phyloP scores from a whole-genome alignment of 1,140 invertebrate genomes.

The Drosophila simulans region DNA sequence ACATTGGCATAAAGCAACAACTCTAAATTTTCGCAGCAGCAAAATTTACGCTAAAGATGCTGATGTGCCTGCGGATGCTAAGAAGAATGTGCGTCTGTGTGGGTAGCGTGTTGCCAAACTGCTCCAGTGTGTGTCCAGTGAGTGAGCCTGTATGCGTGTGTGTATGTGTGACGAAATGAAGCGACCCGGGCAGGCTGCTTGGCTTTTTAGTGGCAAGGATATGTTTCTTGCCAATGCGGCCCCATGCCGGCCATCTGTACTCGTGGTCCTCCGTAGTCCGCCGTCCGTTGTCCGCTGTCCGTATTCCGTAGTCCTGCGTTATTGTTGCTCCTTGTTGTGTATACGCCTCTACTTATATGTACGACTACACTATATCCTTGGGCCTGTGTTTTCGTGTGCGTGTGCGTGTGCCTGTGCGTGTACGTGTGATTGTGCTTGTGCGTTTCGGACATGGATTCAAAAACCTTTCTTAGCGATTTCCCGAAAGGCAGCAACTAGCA shows the following conservation, averaged over 20 bases:
- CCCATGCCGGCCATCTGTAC: conserved; percentile 47
- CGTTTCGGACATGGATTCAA: conserved; percentile 58
- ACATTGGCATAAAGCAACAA: conserved; percentile 69
- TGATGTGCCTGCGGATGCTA: conserved; percentile 60
- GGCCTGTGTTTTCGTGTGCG: background rate
- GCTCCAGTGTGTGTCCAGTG: conserved; percentile 12
- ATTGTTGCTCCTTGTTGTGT: conserved; percentile 48
- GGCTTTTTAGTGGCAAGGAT: conserved; percentile 55
- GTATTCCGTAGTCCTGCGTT: conserved; percentile 45
- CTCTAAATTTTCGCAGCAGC: conserved; percentile 79
- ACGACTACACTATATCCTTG: background rate
- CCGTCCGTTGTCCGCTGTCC: conserved; percentile 10
- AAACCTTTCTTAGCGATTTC: conserved; percentile 69
- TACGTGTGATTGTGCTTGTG: conserved; percentile 22
- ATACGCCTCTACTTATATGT: conserved; percentile 29
- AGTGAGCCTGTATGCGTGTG: conserved; percentile 9
- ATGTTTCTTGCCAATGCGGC: conserved; percentile 46
- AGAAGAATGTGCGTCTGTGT: conserved; percentile 51
- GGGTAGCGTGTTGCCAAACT: conserved; percentile 22
- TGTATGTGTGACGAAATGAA: conserved; percentile 46
- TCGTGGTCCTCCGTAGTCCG: conserved; percentile 10
- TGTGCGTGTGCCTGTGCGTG: background rate
- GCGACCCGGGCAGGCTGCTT: conserved; percentile 53
- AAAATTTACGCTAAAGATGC: conserved; percentile 77
- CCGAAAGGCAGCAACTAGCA: conserved; percentile 31